phyloP scores from a whole-genome alignment of 2,113 vertebrate species.

The Anhinga anhinga region DNA sequence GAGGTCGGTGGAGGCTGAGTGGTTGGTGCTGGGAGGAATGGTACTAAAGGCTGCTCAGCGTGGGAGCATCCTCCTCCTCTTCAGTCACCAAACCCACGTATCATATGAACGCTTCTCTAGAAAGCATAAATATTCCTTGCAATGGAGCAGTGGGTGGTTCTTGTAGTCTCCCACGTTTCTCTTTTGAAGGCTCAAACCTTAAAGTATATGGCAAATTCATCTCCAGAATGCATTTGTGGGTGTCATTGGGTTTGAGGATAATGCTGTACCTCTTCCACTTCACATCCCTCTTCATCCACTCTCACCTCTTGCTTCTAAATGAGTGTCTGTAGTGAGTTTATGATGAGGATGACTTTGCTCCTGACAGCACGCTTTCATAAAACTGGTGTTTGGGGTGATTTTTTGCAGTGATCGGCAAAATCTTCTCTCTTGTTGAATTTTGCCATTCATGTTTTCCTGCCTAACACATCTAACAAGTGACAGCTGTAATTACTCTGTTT shows the following conservation, averaged over 20 bases:
- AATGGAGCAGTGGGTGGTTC: not conserved
- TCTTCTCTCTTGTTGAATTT: not conserved
- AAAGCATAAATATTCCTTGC: not conserved
- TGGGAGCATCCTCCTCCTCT: not conserved
- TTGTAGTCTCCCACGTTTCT: not conserved
- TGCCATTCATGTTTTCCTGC: not conserved
- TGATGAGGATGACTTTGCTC: not conserved
- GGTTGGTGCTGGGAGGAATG: not conserved
- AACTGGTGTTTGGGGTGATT: not conserved
- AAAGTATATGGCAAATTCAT: rapidly evolving
- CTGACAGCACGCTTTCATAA: not conserved
- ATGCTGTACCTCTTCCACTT: not conserved
- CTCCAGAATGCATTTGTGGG: not conserved
- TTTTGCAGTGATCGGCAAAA: not conserved
- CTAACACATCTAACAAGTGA: not conserved
- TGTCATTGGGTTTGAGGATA: not conserved
- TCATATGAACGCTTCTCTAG: rapidly evolving
- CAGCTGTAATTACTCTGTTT: not conserved
- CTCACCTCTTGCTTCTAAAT: not conserved
- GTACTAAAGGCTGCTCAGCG: not conserved
- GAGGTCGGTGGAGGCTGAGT: not conserved
- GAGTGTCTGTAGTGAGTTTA: rapidly evolving
- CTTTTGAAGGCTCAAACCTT: not conserved
- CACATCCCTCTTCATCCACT: not conserved
- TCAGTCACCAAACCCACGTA: not conserved